Evolutionary conservation across 2,113 vertebrate genomes (phyloP).

Genomic region (Neopipo cinnamomea): DNA sequence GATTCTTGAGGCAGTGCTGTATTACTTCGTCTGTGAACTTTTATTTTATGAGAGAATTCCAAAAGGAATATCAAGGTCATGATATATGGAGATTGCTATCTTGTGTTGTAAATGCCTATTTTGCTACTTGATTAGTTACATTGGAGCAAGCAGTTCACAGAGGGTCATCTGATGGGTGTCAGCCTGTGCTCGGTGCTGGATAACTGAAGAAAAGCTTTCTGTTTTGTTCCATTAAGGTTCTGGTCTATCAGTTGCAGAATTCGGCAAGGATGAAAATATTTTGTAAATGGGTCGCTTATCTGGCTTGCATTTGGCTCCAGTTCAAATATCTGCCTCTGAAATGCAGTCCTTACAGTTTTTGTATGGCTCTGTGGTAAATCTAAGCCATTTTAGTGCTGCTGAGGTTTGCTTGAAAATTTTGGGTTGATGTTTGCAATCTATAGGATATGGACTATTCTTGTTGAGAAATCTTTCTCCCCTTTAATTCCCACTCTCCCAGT

Average conservation of each 20-base stretch:
- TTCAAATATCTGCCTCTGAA: conserved; percentile 19
- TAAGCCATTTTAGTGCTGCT: not conserved
- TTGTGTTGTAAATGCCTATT: not conserved
- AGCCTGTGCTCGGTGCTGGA: not conserved
- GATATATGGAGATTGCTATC: not conserved
- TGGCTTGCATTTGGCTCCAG: not conserved
- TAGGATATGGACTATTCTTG: not conserved
- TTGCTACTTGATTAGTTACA: not conserved
- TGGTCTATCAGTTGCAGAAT: not conserved
- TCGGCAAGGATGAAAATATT: not conserved
- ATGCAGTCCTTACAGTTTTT: not conserved
- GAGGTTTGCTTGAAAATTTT: not conserved
- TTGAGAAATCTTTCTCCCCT: not conserved
- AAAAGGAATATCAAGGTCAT: not conserved
- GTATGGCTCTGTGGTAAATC: not conserved
- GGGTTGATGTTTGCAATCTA: not conserved
- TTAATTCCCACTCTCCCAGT: not conserved
- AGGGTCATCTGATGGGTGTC: conserved; percentile 4
- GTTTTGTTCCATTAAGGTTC: conserved; percentile 24
- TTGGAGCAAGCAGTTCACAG: not conserved
- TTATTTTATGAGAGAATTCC: not conserved
- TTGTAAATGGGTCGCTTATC: conserved; percentile 38
- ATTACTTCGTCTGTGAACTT: not conserved
- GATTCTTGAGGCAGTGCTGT: not conserved
- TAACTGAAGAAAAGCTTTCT: conserved; percentile 39